phyloP scores from a whole-genome alignment of 37 sponge, comb jelly and placozoan genomes.

The Chondrilla cf. caribensis region DNA sequence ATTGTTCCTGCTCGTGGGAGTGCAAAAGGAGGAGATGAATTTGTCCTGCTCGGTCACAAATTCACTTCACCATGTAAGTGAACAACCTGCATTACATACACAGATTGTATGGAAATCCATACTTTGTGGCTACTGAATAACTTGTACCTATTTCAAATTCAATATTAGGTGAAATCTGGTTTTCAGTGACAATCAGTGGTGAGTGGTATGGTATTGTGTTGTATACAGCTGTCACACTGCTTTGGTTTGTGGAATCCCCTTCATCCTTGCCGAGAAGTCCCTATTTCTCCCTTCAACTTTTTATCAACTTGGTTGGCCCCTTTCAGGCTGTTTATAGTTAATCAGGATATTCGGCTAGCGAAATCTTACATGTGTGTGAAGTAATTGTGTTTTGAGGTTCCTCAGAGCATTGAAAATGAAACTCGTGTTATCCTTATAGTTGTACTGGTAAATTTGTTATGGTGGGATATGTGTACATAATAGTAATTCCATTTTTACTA shows the following conservation, averaged over 20 bases:
- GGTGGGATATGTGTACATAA: not conserved
- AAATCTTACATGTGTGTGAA: not conserved
- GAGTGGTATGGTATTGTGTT: too few relatives aligned
- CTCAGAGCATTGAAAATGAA: conserved; percentile 3
- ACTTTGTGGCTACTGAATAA: not conserved
- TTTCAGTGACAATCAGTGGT: not conserved
- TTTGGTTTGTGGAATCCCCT: too few relatives aligned
- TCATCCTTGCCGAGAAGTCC: too few relatives aligned
- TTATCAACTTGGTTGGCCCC: too few relatives aligned
- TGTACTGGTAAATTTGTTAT: not conserved
- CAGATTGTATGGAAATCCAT: not conserved
- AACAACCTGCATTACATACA: too few relatives aligned
- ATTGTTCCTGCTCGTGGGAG: conserved; percentile 41
- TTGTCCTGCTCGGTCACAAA: conserved; percentile 44
- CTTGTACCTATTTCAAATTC: not conserved
- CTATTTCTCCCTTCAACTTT: too few relatives aligned
- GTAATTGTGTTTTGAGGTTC: too few relatives aligned
- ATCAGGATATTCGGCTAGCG: not conserved
- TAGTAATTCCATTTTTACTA: not conserved
- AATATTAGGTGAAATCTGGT: not conserved
- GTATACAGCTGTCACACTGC: too few relatives aligned
- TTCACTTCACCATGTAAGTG: conserved; percentile 2
- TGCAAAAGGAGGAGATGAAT: conserved; percentile 46
- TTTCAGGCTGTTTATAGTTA: not conserved
- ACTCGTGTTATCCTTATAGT: not conserved